Conservation (phyloP, 2,113 vertebrate genomes). For the Edolisoma coerulescens region DNA sequence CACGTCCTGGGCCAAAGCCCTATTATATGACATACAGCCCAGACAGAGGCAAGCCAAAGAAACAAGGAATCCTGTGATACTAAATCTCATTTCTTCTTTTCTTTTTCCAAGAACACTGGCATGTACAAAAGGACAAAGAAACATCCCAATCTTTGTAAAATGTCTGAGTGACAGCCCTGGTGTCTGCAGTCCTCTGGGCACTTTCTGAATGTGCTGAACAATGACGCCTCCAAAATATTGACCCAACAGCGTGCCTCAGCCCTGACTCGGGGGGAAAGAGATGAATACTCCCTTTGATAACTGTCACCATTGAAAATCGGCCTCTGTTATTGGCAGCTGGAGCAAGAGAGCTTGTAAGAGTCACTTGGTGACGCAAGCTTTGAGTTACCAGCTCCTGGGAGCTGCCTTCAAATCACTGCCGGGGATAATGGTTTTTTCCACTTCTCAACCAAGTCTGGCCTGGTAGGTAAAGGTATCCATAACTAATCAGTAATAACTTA, state of each 20-base stretch:
- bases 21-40: neutral
- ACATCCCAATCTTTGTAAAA: neutral
- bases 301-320: neutral
- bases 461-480: neutral
- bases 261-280: neutral
- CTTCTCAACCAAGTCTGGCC: neutral
- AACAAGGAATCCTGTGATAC: constrained; percentile 14
- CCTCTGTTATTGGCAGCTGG: constrained; percentile 21
- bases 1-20: constrained; percentile 42
- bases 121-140: constrained; percentile 33
- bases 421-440: neutral
- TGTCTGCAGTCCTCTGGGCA: neutral
- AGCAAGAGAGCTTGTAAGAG: neutral
- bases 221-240: constrained; percentile 41
- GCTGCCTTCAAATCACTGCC: neutral
- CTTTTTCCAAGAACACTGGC: constrained; percentile 16
- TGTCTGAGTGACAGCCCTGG: constrained; percentile 12
- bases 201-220: neutral
- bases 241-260: neutral
- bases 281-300: constrained; percentile 33
- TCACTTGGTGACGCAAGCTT: neutral
- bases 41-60: constrained; percentile 14
- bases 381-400: neutral
- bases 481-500: neutral
- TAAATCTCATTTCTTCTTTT: constrained; percentile 19